These are phyloP conservation scores for Amazona vittata DNA, from an alignment of 2,113 vertebrate genomes.

Conservation along the genomic window DNA sequence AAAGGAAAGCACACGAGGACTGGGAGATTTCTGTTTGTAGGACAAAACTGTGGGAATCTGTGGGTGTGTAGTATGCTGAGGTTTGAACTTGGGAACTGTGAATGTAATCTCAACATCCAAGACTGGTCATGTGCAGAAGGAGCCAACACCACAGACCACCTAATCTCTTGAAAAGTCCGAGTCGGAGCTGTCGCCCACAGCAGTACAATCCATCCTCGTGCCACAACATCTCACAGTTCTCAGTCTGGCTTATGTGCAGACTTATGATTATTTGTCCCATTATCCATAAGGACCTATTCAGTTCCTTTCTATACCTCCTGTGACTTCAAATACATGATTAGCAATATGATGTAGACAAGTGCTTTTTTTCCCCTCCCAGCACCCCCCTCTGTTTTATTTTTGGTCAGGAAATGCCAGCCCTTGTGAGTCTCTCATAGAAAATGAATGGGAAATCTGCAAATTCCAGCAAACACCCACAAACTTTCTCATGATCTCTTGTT, in stretches of 20 bases:
- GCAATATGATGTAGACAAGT: neutral
- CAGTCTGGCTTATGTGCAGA: neutral
- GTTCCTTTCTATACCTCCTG: neutral
- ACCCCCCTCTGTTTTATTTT: neutral
- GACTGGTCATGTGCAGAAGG: neutral
- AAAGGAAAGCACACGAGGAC: neutral
- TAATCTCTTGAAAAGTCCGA: neutral
- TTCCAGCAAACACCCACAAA: slow-evolving; percentile 61
- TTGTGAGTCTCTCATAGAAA: slow-evolving; percentile 22
- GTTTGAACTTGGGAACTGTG: slow-evolving; percentile 20
- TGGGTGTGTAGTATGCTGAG: slow-evolving; percentile 31
- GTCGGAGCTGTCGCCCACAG: neutral
- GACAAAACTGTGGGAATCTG: slow-evolving; percentile 39
- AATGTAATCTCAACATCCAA: slow-evolving; percentile 1
- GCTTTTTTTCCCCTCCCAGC: neutral
- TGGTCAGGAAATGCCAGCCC: slow-evolving; percentile 51
- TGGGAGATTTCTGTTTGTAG: neutral
- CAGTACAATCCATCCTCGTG: neutral
- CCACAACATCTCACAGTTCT: neutral
- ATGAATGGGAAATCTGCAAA: slow-evolving; percentile 50
- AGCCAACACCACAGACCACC: slow-evolving; percentile 31
- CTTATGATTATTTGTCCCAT: neutral
- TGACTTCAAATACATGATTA: neutral
- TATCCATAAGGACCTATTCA: neutral
- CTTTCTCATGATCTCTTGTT: slow-evolving; percentile 57